Evolutionary conservation across 1,140 invertebrate species (phyloP).

Genomic region (Drosophila littoralis): DNA sequence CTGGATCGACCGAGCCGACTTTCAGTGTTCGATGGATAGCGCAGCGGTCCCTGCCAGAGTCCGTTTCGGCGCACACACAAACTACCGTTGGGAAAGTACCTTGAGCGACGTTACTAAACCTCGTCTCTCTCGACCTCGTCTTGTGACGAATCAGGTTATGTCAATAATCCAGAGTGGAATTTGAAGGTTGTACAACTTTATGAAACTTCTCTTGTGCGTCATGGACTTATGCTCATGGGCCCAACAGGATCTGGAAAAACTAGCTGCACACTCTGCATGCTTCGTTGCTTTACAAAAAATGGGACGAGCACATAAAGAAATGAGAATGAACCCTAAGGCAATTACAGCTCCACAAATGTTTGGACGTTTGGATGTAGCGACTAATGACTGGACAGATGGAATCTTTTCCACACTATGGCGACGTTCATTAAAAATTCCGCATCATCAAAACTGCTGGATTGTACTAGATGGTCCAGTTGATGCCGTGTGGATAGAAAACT

Average conservation of each 20-base stretch:
- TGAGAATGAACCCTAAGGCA: constrained; percentile 97
- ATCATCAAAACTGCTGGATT: constrained; percentile 92
- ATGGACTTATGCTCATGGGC: constrained; percentile 91
- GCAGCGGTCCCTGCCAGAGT: too few species aligned
- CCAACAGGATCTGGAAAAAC: constrained; percentile 91
- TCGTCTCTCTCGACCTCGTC: too few species aligned
- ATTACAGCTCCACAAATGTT: constrained; percentile 98
- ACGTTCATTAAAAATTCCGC: constrained; percentile 91
- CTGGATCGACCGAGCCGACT: too few species aligned
- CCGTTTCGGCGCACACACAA: too few species aligned
- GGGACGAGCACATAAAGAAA: constrained; percentile 92
- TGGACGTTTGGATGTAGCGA: constrained; percentile 94
- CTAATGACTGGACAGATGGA: constrained; percentile 97
- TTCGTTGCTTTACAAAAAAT: constrained; percentile 92
- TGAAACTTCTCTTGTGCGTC: constrained; percentile 94
- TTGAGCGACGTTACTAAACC: too few species aligned
- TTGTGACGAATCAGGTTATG: constrained; percentile 87
- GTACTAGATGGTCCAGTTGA: constrained; percentile 94
- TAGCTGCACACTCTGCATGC: constrained; percentile 92
- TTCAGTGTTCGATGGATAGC: too few species aligned
- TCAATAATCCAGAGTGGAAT: constrained; percentile 95
- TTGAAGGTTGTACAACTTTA: constrained; percentile 95
- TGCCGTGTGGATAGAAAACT: constrained; percentile 97
- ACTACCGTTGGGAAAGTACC: too few species aligned
- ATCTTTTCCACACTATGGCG: constrained; percentile 97